Evolutionary conservation across 92 coral and sea anemone genomes (phyloP).

Genomic region (Epizoanthus rinbou): DNA sequence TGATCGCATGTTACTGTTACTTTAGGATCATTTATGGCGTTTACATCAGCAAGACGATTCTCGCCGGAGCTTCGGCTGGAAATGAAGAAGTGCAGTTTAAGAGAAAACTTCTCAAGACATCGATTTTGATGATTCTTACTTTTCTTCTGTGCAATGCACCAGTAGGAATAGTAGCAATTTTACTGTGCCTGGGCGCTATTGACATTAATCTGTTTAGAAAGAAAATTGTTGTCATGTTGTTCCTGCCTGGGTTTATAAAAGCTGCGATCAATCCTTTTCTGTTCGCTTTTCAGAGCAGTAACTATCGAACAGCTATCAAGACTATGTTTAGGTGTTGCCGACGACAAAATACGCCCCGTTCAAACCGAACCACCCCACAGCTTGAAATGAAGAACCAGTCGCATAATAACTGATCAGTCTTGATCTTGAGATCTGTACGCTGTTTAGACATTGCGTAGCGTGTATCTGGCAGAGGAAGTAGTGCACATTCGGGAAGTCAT

Average conservation of each 20-base stretch:
- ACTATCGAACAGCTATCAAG: conserved; percentile 3
- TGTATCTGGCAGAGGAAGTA: too few species aligned
- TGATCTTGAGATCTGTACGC: too few species aligned
- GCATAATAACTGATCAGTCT: too few species aligned
- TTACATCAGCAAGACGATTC: conserved; percentile 11
- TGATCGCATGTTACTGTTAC: not conserved
- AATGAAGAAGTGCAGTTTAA: not conserved
- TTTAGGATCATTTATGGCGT: not conserved
- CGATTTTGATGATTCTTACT: not conserved
- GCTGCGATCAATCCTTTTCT: not conserved
- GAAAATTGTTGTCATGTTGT: not conserved
- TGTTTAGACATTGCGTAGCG: too few species aligned
- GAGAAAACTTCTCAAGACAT: not conserved
- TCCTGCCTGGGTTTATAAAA: not conserved
- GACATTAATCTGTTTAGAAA: too few species aligned
- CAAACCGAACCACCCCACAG: too few species aligned
- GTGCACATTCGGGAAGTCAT: too few species aligned
- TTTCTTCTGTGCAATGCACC: not conserved
- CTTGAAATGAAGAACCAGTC: too few species aligned
- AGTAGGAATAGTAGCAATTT: not conserved
- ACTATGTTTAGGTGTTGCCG: not conserved
- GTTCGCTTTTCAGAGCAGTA: conserved; percentile 17
- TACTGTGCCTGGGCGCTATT: not conserved
- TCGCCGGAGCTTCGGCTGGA: not conserved
- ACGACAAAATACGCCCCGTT: too few species aligned